Base-by-base conservation (phyloP, 2,888 invertebrate genomes). In the Folsomia manolachei region DNA sequence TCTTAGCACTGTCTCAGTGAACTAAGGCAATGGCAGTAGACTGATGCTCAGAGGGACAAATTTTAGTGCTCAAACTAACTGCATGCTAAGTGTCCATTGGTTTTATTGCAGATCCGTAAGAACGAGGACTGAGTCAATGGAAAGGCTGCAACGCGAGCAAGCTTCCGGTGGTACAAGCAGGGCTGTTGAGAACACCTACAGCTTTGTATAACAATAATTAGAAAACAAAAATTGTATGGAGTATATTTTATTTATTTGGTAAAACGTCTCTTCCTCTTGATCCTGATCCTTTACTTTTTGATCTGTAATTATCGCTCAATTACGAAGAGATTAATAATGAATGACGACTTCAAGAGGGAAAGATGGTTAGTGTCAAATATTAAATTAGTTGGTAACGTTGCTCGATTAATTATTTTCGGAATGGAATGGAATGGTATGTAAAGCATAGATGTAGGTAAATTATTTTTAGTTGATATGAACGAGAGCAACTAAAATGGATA, bases 51-150 rank as follows among this genome's bases (percentile, higher is more conserved):
- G n/a, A n/a, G n/a, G n/a, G n/a, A 63, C 60, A 14, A 24, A 18
- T 61, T 63, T 53, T 73, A 21, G 71, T 68, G 67, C 21, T 11
- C 18, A 19, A n/a, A n/a, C n/a, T n/a, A n/a, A n/a, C n/a, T n/a
- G n/a, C n/a, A n/a, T n/a, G n/a, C n/a, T n/a, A n/a, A n/a, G n/a
- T n/a, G n/a, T n/a, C n/a, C n/a, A n/a, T n/a, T n/a, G n/a, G n/a
- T n/a, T n/a, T n/a, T n/a, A n/a, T n/a, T n/a, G n/a, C n/a, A 93
- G 93, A 78, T 91, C 93, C 78, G 91, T 94, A 76, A 87, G 94
- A 75, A 90, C 91, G 81, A 88, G 92, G 73, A 89, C 90, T 27
- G 91, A 91, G 25, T 91, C 92, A 61, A 86, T 93, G 79, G 93
- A 93, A 82, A 89, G 90, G 70, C 83, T 90, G 71, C 87, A 89